Base-by-base conservation (phyloP, 1,140 invertebrate genomes). In the Drosophila parabipectinata region DNA sequence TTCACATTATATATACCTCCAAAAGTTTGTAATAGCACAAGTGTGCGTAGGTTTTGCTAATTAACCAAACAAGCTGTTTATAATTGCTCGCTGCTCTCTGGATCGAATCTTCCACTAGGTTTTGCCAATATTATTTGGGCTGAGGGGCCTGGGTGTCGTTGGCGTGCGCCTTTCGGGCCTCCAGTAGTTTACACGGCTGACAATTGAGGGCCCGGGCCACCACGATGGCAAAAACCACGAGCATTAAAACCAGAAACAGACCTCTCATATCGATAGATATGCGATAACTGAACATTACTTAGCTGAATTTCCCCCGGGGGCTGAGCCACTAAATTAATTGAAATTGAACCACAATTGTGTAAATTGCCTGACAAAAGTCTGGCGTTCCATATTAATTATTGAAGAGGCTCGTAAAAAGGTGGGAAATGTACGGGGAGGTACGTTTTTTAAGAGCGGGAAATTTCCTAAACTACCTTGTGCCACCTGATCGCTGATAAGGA, bases 151-250 rank as follows among this genome's bases (percentile, higher is more conserved):
- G 44, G 10, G 44, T 47, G 7, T 78, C 68, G 41, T 83, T 85
- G 39, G 67, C 72, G 77, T 90, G 79, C 12, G 39, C 53, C 69
- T 72, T 74, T 26, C 81, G 81, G 39, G 85, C 85, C 54, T 84
- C 85, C 15, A 88, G 37, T n/a, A 90, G 56, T 53, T 90, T 90
- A 47, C 87, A 90, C 12, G 76, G 79, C 47, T 83, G 79, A 28
- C 87, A 90, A 71, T 90, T 90, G 55, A 90, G 74, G 12, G 79
- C 77, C 32, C 48, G 30, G 3, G 32, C 21, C 7, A 18, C 26
- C 41, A 56, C 12, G 26, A 68, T 12, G 34, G 50, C 41, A 26
- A 75, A 61, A 9, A 57, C 30, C 45, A 71, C 12, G 7, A 81
- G 51, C 26, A 85, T 44, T 10, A 81, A 10, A 28, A 30, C 18